Conservation (phyloP, 1,140 invertebrate genomes). For the Leguminivora glycinivorella region DNA sequence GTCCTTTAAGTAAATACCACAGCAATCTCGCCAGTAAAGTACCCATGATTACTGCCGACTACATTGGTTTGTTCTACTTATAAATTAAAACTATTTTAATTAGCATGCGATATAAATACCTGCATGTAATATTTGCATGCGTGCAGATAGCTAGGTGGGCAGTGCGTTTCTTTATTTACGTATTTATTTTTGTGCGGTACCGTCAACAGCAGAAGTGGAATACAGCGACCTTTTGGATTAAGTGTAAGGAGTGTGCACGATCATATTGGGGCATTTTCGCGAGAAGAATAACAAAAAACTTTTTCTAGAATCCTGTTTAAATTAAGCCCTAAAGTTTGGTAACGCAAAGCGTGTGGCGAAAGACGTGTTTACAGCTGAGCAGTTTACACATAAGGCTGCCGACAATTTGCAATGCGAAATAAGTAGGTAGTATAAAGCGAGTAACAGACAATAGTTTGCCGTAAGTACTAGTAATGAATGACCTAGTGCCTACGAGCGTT, state of each 20-base stretch:
- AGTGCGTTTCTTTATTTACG: not conserved
- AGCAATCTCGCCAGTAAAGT: not conserved
- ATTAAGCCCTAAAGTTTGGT: constrained; percentile 21
- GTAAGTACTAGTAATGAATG: too few species aligned
- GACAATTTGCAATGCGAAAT: not conserved
- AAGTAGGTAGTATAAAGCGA: not conserved
- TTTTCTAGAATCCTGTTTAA: too few species aligned
- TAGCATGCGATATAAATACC: not conserved
- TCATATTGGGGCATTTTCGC: too few species aligned
- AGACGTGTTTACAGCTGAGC: not conserved
- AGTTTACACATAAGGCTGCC: not conserved
- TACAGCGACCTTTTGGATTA: too few species aligned
- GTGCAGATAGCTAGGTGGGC: constrained; percentile 7
- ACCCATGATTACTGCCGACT: not conserved
- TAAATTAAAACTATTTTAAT: too few species aligned
- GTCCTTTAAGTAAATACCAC: not conserved
- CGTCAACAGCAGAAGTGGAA: not conserved
- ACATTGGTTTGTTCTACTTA: not conserved
- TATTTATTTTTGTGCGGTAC: constrained; percentile 7
- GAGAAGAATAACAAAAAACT: too few species aligned
- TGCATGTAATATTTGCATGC: constrained; percentile 3
- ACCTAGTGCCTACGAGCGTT: too few species aligned
- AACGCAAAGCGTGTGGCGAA: constrained; percentile 14
- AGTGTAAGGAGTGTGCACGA: too few species aligned
- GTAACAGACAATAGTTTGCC: too few species aligned